phyloP scores from a whole-genome alignment of 2,797 vertebrate species.

The Eptatretus atami region DNA sequence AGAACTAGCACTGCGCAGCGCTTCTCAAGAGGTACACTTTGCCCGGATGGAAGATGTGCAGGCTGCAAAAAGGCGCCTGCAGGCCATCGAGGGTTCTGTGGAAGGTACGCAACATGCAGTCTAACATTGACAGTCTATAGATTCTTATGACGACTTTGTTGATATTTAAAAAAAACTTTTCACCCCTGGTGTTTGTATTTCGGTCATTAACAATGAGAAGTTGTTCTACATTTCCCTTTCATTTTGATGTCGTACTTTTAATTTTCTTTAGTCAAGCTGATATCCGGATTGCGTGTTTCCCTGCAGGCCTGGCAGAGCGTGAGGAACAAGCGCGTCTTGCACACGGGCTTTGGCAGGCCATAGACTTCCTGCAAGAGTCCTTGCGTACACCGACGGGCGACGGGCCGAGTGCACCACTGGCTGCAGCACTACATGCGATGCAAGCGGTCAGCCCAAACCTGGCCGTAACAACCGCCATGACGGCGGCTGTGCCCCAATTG shows the following conservation, averaged over 20 bases:
- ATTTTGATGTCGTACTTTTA: no score
- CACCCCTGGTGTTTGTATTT: no score
- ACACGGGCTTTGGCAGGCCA: conserved; percentile 67
- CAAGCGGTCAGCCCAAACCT: conserved; percentile 27
- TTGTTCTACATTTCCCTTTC: no score
- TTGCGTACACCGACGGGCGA: conserved; percentile 27
- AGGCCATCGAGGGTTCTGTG: conserved; percentile 68
- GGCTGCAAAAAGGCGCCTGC: conserved; percentile 46
- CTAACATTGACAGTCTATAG: no score
- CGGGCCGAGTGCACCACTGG: conserved; percentile 28
- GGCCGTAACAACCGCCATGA: conserved; percentile 37
- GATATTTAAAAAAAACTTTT: no score
- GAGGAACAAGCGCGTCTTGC: conserved; percentile 61
- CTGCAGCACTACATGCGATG: conserved; percentile 26
- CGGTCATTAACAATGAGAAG: no score
- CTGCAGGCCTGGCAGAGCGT: conserved; percentile 38
- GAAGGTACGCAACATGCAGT: conserved; percentile 30
- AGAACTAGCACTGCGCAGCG: conserved; percentile 38
- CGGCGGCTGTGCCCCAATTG: conserved; percentile 31
- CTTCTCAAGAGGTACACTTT: conserved; percentile 62
- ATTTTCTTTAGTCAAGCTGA: no score
- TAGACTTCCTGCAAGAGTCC: conserved; percentile 45
- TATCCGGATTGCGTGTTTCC: not conserved
- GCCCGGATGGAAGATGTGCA: conserved; percentile 81
- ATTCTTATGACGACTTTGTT: no score